A percentile compares a stretch with the other conserved stretches of the same genome.
Conservation (phyloP, 2,113 vertebrate genomes). For the Willisornis vidua region DNA sequence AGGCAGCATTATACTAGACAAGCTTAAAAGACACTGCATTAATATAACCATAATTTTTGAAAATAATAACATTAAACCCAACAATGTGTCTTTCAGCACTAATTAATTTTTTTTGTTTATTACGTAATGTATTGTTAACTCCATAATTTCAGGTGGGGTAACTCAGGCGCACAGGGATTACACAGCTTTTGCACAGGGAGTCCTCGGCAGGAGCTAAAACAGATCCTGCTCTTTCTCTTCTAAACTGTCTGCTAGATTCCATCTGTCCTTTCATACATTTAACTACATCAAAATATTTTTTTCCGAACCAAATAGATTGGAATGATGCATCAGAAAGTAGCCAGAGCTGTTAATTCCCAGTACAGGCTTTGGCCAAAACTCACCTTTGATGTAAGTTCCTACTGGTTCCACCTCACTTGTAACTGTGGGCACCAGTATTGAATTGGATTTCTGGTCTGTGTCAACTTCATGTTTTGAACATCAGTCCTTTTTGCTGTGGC, state of each 20-base stretch:
- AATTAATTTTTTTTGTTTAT: constrained; percentile 2
- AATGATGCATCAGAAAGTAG: not conserved
- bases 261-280: not conserved
- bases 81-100: constrained; percentile 14
- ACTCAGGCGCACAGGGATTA: not conserved
- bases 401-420: not conserved
- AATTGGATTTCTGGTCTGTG: not conserved
- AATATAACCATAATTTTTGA: not conserved
- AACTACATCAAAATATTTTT: not conserved
- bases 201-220: not conserved
- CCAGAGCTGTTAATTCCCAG: not conserved
- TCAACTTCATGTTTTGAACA: not conserved
- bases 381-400: not conserved
- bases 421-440: not conserved
- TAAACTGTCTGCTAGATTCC: not conserved
- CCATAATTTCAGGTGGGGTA: constrained; percentile 32
- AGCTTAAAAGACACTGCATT: not conserved
- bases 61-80: not conserved
- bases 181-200: not conserved
- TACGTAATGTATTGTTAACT: not conserved
- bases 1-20: not conserved
- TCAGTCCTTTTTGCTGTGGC: not conserved
- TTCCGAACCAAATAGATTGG: not conserved
- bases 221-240: not conserved
- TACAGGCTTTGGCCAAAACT: not conserved